Base-by-base conservation (phyloP, 2,888 invertebrate genomes). In the Campoletis raptor region DNA sequence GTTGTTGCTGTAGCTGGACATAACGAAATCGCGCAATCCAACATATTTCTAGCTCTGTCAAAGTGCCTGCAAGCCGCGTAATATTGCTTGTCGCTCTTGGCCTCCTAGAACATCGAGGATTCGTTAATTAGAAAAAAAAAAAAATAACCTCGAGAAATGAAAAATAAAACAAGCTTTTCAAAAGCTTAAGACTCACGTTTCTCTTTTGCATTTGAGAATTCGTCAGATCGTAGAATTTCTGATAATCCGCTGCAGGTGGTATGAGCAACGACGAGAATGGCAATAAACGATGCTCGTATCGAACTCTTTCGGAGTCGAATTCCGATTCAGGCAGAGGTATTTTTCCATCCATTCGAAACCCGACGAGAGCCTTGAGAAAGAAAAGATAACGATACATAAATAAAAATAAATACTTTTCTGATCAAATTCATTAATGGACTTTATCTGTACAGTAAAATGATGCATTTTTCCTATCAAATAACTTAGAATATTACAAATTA, bases 231-330 rank as follows among this genome's bases (percentile, higher is more conserved):
- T 97, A 96, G 94, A 97, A 98, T 94, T 98, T 98, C 78, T 96
- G 96, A 94, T 99, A 99, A 91, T 97, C 97, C 15, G 99, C 98
- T 6, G 98, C 97, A 0, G 99, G 98, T 21, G 99, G 99, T 4
- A 98, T 97, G 18, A 97, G 96, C 15, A 99, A 96, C 52, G 97
- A 96, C 21, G 97, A 97, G 92, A 99, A 98, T 0, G 99, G 98
- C 8, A 97, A 96, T 95, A 99, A 98, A 77, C 99, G 96, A 92
- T 99, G 99, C 93, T 98, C 98, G 94, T 99, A 99, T 61, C 99
- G 96, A 6, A 99, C 98, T 91, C 98, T 97, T 93, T 99, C 98
- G 92, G 97, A 98, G 94, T 99, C 99, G 94, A 99, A 99, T 94
- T 98, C 97, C 7, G 97, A 96, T 92, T 97, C 96, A 0, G 99